These are phyloP conservation scores for Macropodus opercularis DNA, from an alignment of 2,797 vertebrate species.

Conservation along the genomic window DNA sequence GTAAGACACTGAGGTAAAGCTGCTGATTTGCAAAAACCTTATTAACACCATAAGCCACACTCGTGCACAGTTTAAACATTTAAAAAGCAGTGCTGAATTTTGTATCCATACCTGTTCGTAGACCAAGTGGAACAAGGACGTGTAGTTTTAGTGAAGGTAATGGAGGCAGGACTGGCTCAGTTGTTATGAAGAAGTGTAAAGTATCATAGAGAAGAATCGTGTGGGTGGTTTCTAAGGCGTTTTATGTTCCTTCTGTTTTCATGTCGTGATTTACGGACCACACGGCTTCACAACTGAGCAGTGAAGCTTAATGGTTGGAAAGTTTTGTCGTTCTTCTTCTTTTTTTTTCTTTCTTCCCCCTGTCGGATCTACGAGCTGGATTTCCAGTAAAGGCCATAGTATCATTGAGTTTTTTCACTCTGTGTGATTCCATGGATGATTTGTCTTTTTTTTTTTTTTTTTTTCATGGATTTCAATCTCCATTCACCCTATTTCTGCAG, in stretches of 20 bases:
- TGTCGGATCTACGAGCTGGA: constrained; percentile 39
- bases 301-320: constrained; percentile 24
- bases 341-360: no score
- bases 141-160: constrained; percentile 33
- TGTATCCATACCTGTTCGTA: constrained; percentile 64
- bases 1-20: constrained; percentile 85
- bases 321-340: constrained; percentile 15
- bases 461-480: constrained; percentile 45
- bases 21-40: constrained; percentile 90
- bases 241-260: constrained; percentile 13
- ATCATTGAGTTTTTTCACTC: constrained; percentile 32
- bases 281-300: constrained; percentile 41
- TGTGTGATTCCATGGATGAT: constrained; percentile 39
- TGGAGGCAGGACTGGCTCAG: constrained; percentile 26
- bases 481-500: constrained; percentile 36
- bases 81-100: constrained; percentile 63
- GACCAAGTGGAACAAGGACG: constrained; percentile 45
- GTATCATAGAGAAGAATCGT: constrained; percentile 28
- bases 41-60: constrained; percentile 75
- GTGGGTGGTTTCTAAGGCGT: constrained; percentile 27
- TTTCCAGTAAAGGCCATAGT: constrained; percentile 42
- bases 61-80: constrained; percentile 68
- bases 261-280: constrained; percentile 19
- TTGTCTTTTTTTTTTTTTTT: constrained; percentile 51
- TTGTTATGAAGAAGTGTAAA: constrained; percentile 50